These are phyloP conservation scores for Polypedilum pembai DNA, from an alignment of 1,140 invertebrate species.

Conservation along the genomic window DNA sequence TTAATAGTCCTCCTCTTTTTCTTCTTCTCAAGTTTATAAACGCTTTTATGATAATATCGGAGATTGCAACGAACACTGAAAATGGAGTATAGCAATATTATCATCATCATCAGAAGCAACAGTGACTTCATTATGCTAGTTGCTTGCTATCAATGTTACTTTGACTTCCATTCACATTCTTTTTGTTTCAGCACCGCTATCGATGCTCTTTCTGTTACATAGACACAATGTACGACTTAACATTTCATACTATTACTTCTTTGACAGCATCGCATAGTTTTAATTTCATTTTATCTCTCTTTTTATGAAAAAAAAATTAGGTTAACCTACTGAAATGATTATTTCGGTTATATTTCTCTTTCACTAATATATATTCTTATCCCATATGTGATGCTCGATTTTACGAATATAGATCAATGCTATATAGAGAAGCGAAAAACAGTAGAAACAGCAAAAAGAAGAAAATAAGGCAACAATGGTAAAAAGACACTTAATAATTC, in stretches of 20 bases:
- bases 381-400: too few relatives aligned
- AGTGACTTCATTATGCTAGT: background rate
- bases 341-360: background rate
- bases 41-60: background rate
- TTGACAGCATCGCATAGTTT: too few relatives aligned
- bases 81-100: background rate
- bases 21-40: too few relatives aligned
- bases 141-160: background rate
- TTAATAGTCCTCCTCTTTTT: background rate
- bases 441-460: background rate
- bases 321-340: constrained; percentile 2
- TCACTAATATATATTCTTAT: background rate
- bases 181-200: background rate
- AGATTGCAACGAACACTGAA: background rate
- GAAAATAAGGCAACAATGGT: background rate
- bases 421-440: background rate
- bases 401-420: background rate
- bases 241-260: too few relatives aligned
- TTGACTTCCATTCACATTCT: constrained; percentile 1
- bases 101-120: too few relatives aligned
- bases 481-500: constrained; percentile 7
- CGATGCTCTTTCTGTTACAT: background rate
- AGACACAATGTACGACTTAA: background rate
- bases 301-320: background rate
- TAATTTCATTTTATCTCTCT: too few relatives aligned